Percentiles rank a stretch among this genome's conserved stretches.
Evolutionary conservation across 2,797 vertebrate species (phyloP).

Genomic region (Bufotes viridis): DNA sequence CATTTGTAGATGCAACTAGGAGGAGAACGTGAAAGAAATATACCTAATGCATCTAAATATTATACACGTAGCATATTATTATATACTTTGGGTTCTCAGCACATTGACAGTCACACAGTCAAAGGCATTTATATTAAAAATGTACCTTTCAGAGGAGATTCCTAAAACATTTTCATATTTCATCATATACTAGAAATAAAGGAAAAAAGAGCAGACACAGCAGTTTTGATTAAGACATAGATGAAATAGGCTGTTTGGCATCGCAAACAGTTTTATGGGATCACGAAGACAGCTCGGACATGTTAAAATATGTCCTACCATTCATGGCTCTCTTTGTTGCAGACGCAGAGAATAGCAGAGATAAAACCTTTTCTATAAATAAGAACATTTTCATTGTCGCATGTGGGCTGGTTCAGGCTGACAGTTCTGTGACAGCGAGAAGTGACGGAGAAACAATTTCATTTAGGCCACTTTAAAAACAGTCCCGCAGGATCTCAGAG

Average conservation of each 20-base stretch:
- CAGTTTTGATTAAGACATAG: slow-evolving; percentile 65
- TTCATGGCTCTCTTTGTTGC: slow-evolving; percentile 64
- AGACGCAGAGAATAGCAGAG: slow-evolving; percentile 65
- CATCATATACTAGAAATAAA: slow-evolving; percentile 44
- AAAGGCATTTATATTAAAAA: slow-evolving; percentile 15
- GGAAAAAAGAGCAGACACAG: slow-evolving; percentile 60
- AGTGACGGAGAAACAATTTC: slow-evolving; percentile 75
- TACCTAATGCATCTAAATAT: too few species aligned
- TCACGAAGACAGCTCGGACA: slow-evolving; percentile 66
- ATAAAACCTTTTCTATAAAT: slow-evolving; percentile 68
- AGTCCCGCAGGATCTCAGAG: slow-evolving; percentile 64
- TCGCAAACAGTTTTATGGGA: slow-evolving; percentile 67
- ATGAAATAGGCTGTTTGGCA: slow-evolving; percentile 66
- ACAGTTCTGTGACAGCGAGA: slow-evolving; percentile 70
- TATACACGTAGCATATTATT: too few species aligned
- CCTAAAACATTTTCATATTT: slow-evolving; percentile 2
- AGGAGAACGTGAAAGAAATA: too few species aligned
- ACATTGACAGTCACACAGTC: background rate
- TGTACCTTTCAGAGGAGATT: background rate
- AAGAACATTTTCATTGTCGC: slow-evolving; percentile 68
- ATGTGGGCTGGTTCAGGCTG: slow-evolving; percentile 68
- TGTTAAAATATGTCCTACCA: slow-evolving; percentile 70
- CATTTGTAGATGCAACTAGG: too few species aligned
- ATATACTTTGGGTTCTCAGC: background rate
- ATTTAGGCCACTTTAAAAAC: slow-evolving; percentile 71